phyloP scores from a whole-genome alignment of 2,113 vertebrate species.

The Peromyscus leucopus region DNA sequence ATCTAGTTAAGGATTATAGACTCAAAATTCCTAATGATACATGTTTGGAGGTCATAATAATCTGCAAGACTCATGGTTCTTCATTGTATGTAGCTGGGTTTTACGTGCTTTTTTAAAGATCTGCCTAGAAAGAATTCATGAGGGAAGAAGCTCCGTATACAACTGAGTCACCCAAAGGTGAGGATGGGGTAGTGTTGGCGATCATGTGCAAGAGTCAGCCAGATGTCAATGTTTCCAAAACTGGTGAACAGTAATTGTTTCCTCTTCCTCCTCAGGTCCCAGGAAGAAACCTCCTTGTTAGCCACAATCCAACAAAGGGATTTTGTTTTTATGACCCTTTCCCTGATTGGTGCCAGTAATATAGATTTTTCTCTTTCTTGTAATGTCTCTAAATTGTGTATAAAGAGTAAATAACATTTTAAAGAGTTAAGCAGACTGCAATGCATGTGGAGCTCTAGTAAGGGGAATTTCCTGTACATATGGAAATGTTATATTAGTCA shows the following conservation, averaged over 20 bases:
- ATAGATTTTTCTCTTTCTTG: not conserved
- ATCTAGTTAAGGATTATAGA: not conserved
- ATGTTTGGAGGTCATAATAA: not conserved
- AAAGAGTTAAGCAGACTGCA: constrained; percentile 2
- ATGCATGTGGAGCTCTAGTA: not conserved
- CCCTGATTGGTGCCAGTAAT: not conserved
- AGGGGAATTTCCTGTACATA: not conserved
- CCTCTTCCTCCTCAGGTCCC: not conserved
- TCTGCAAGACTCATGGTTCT: not conserved
- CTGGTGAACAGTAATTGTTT: not conserved
- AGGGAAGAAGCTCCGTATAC: not conserved
- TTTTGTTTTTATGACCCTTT: not conserved
- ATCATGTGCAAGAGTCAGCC: not conserved
- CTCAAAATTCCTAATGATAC: not conserved
- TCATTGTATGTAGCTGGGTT: not conserved
- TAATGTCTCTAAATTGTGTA: constrained; percentile 9
- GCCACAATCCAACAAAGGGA: not conserved
- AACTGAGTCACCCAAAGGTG: not conserved
- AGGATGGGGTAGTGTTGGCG: not conserved
- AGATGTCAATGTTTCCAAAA: not conserved
- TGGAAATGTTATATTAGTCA: not conserved
- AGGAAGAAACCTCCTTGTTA: not conserved
- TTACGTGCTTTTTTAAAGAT: not conserved
- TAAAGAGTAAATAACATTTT: not conserved
- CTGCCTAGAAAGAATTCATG: not conserved